Evolutionary conservation across 2,113 vertebrate genomes (phyloP).

Genomic region (Verasper variegatus): DNA sequence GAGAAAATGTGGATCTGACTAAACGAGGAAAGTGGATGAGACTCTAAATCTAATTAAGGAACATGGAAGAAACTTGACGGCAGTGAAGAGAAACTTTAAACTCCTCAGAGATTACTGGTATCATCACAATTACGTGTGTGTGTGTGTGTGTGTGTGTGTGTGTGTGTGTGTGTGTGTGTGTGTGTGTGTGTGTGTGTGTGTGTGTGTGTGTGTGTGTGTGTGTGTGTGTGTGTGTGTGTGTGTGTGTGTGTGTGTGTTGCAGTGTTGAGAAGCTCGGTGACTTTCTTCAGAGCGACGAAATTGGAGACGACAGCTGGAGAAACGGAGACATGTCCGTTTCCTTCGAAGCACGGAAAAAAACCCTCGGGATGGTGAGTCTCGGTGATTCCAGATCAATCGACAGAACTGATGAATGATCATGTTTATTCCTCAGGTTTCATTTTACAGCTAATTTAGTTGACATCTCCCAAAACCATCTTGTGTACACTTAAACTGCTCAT

Average conservation of each 20-base stretch:
- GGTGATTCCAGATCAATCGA: not conserved
- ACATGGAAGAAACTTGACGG: slow-evolving; percentile 36
- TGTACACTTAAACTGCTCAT: no score
- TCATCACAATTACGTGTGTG: slow-evolving; percentile 8
- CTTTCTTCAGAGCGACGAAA: slow-evolving; percentile 97
- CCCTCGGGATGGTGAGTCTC: slow-evolving; percentile 86
- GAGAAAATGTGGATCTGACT: no score
- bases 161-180: slow-evolving; percentile 30
- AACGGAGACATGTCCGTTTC: slow-evolving; percentile 85
- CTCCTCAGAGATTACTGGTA: slow-evolving; percentile 45
- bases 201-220: slow-evolving; percentile 21
- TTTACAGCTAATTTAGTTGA: no score
- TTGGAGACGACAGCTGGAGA: slow-evolving; percentile 94
- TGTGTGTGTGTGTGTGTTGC: slow-evolving; percentile 26
- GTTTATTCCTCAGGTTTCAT: no score
- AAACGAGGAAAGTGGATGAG: not conserved
- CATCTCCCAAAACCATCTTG: no score
- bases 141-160: slow-evolving; percentile 24
- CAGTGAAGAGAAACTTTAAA: slow-evolving; percentile 52
- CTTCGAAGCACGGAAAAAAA: slow-evolving; percentile 91
- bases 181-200: slow-evolving; percentile 9
- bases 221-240: slow-evolving; percentile 32
- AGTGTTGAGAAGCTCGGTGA: slow-evolving; percentile 97
- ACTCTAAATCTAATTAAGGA: slow-evolving; percentile 45
- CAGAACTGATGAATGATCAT: no score